These are phyloP conservation scores for Lycaon pictus DNA, from an alignment of 2,113 vertebrate genomes.

Conservation along the genomic window DNA sequence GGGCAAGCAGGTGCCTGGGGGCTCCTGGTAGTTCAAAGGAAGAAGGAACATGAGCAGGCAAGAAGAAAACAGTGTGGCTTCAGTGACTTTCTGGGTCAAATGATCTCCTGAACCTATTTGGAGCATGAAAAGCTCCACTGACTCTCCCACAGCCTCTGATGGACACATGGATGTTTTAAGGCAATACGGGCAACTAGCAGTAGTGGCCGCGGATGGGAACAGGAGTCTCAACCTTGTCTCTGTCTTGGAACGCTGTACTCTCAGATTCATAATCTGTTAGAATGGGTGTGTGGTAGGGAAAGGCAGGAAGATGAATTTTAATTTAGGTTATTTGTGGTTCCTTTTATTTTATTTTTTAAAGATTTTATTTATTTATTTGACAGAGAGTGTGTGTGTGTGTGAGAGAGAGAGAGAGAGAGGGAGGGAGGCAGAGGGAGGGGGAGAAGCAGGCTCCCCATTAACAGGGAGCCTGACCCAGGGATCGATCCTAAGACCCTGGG, in stretches of 20 bases:
- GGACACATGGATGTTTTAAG: background rate
- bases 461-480: too few species aligned
- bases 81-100: background rate
- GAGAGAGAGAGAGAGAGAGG: too few species aligned
- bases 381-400: too few species aligned
- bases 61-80: background rate
- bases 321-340: background rate
- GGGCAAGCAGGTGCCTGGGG: background rate
- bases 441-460: too few species aligned
- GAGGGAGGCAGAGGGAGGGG: too few species aligned
- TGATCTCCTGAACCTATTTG: background rate
- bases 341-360: background rate
- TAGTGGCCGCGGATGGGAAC: fast-evolving
- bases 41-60: background rate
- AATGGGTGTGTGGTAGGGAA: fast-evolving
- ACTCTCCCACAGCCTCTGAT: background rate
- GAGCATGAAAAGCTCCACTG: background rate
- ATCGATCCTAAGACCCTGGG: too few species aligned
- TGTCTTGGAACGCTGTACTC: background rate
- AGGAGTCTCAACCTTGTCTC: background rate
- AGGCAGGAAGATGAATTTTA: background rate
- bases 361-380: too few species aligned
- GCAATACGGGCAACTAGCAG: fast-evolving
- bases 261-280: background rate
- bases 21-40: background rate